Evolutionary conservation across 2,888 invertebrate species (phyloP).

Genomic region (Nomada lathburiana): DNA sequence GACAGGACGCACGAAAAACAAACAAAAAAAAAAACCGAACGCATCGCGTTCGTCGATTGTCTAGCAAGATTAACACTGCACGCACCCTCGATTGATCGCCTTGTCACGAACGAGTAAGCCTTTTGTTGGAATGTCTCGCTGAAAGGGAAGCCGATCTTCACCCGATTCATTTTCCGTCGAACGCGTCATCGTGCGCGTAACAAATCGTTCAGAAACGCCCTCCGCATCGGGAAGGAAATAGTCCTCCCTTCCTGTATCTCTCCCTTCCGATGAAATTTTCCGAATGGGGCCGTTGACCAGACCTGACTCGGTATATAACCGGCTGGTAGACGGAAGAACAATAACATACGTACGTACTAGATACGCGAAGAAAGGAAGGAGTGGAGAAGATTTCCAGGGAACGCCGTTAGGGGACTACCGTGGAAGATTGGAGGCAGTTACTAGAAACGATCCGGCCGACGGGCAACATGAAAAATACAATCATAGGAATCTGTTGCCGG

Average conservation of each 20-base stretch:
- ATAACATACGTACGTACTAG: slow-evolving; percentile 3
- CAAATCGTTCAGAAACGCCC: slow-evolving; percentile 47
- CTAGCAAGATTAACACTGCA: background rate
- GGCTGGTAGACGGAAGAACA: slow-evolving; percentile 43
- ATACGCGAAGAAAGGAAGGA: slow-evolving; percentile 7
- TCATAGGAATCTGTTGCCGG: slow-evolving; percentile 55
- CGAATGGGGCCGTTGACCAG: slow-evolving; percentile 57
- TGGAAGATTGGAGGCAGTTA: slow-evolving; percentile 67
- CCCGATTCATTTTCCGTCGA: slow-evolving; percentile 41
- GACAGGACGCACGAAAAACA: too few species aligned
- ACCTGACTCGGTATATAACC: slow-evolving; percentile 55
- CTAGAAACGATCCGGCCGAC: slow-evolving; percentile 51
- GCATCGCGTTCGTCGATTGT: background rate
- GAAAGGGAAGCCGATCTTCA: slow-evolving; percentile 19
- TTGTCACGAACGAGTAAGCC: slow-evolving; percentile 4
- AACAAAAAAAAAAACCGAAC: background rate
- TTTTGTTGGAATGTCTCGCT: background rate
- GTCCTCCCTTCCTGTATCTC: slow-evolving; percentile 9
- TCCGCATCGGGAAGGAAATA: slow-evolving; percentile 16
- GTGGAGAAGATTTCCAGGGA: slow-evolving; percentile 11
- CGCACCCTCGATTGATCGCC: background rate
- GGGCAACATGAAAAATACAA: slow-evolving; percentile 59
- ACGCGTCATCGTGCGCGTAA: slow-evolving; percentile 21
- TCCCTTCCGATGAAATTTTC: slow-evolving; percentile 52
- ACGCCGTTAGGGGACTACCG: slow-evolving; percentile 29